Evolutionary conservation across 2,888 invertebrate genomes (phyloP), one percentile per base, ranked within the genome.

Genomic region (Teinopalpus imperialis): DNA sequence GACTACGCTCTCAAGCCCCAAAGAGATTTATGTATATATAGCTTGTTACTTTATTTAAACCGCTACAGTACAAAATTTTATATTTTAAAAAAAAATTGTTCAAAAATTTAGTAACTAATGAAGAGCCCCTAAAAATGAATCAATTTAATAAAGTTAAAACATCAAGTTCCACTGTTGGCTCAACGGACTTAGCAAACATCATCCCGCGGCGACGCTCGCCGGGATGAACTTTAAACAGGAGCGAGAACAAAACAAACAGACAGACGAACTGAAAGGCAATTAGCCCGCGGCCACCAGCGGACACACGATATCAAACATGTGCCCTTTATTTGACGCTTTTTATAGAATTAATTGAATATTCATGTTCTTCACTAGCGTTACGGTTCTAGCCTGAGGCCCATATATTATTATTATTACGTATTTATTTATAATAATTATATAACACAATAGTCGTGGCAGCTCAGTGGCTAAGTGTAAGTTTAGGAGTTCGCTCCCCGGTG

Each of bases 271-370:
- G 23, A 23, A 55, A 48, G 51, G 54, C 81, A 85, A 85, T 85
- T 85, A 85, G 85, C 86, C 71, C 47, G 58, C 54, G 79, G 86
- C 71, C 57, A 69, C 56, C 54, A 46, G 57, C 60, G 66, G 69
- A 67, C 69, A 66, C 60, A 42, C 56, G 63, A 68, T 64, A 66
- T 57, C 44, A 49, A 53, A 52, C 63, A 63, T 62, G 62, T 59
- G 61, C 55, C 51, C 42, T 32, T 14, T 61, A 53, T 67, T 65
- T 66, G 60, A 61, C 52, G 57, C 37, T 43, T 46, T 42, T 29
- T 49, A 48, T 46, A 42, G 35, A 13, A 34, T 50, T 50, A 39
- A 29, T 12, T 27, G 6, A 27, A 6, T 27, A 41, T 16, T 31
- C 7, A n/a, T 7, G 4, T 16, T n/a, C 16, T 8, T 10, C 2